phyloP scores from a whole-genome alignment of 1,140 invertebrate species.

The Metaphire vulgaris region DNA sequence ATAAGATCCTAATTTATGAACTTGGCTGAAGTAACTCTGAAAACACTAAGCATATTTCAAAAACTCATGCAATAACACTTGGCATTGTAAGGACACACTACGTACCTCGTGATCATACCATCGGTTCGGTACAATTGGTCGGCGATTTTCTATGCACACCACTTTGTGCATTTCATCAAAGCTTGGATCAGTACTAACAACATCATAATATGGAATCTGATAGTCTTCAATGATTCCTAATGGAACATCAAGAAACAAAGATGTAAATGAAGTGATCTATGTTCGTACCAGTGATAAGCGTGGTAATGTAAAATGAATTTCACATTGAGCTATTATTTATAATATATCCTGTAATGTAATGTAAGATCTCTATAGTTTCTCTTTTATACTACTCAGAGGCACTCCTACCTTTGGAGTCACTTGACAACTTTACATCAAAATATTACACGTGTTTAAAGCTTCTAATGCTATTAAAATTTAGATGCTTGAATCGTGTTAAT shows the following conservation, averaged over 20 bases:
- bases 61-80: no score
- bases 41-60: no score
- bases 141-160: constrained; percentile 69
- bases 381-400: background rate
- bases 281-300: no score
- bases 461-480: no score
- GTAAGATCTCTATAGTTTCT: background rate
- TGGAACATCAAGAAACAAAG: background rate
- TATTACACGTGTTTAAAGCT: no score
- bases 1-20: no score
- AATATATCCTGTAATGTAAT: background rate
- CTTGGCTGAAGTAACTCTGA: no score
- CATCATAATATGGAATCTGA: constrained; percentile 78
- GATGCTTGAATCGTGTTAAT: no score
- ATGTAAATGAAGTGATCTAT: background rate
- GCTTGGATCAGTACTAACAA: constrained; percentile 76
- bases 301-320: no score
- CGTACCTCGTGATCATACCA: constrained; percentile 61
- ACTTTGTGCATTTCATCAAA: constrained; percentile 89
- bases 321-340: background rate
- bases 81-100: no score
- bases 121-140: constrained; percentile 67
- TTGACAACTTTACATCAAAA: background rate
- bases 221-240: constrained; percentile 63
- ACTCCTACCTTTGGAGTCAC: background rate